Percentiles rank a stretch among this genome's conserved stretches.
phyloP scores from a whole-genome alignment of 2,113 vertebrate genomes.

The Uria lomvia region DNA sequence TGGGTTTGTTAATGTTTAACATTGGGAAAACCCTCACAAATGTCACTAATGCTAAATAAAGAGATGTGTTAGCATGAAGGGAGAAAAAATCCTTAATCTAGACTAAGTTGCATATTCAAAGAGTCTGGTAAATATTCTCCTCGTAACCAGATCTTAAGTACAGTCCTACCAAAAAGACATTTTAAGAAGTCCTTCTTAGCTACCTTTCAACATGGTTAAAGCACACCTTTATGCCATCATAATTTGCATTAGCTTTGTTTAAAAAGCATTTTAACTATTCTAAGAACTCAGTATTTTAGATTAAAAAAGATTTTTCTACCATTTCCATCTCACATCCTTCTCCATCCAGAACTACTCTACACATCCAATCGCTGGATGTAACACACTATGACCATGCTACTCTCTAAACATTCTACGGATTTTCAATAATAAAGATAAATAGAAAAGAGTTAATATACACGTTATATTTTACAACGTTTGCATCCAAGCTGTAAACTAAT shows the following conservation, averaged over 20 bases:
- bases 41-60: slow-evolving; percentile 72
- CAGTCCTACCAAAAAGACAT: slow-evolving; percentile 72
- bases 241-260: slow-evolving; percentile 64
- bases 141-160: slow-evolving; percentile 68
- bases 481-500: slow-evolving; percentile 81
- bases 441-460: slow-evolving; percentile 80
- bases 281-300: slow-evolving; percentile 58
- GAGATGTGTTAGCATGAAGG: slow-evolving; percentile 67
- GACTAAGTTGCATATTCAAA: slow-evolving; percentile 80
- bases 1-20: neutral
- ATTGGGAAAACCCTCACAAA: slow-evolving; percentile 65
- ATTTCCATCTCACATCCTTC: slow-evolving; percentile 48
- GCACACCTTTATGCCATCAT: slow-evolving; percentile 54
- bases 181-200: slow-evolving; percentile 24
- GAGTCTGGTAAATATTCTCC: slow-evolving; percentile 73
- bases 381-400: slow-evolving; percentile 63
- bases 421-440: slow-evolving; percentile 81
- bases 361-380: slow-evolving; percentile 63
- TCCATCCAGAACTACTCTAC: slow-evolving; percentile 69
- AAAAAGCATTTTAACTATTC: slow-evolving; percentile 52
- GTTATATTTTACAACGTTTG: slow-evolving; percentile 78
- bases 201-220: slow-evolving; percentile 36
- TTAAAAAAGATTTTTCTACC: slow-evolving; percentile 53
- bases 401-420: slow-evolving; percentile 58
- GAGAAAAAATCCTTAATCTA: slow-evolving; percentile 76